Conservation (phyloP, 1,140 invertebrate species). For the Xylocopa sonorina region DNA sequence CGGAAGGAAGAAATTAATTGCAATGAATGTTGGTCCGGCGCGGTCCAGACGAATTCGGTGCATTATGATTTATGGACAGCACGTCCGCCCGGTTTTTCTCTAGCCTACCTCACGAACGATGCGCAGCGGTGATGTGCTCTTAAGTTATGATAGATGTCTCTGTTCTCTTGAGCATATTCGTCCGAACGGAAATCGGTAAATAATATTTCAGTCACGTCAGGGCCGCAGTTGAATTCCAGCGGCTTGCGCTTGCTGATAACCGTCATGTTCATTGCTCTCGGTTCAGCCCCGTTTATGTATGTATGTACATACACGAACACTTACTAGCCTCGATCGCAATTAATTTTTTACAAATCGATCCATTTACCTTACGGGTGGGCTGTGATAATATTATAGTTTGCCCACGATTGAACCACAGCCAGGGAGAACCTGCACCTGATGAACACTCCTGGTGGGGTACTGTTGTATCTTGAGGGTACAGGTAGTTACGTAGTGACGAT, state of each 20-base stretch:
- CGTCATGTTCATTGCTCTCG: not conserved
- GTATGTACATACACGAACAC: constrained; percentile 16
- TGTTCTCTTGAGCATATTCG: not conserved
- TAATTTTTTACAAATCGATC: constrained; percentile 1
- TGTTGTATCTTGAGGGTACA: too few species aligned
- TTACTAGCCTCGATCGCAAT: constrained; percentile 34
- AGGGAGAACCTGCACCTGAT: not conserved
- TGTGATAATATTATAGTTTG: constrained; percentile 28
- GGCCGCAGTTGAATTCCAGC: constrained; percentile 30
- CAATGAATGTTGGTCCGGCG: constrained; percentile 7
- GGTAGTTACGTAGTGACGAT: not conserved
- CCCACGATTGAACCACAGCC: not conserved
- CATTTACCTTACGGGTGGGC: constrained; percentile 22
- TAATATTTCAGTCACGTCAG: constrained; percentile 40
- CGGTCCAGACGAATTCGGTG: constrained; percentile 46
- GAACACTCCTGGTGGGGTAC: not conserved
- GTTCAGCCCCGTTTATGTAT: too few species aligned
- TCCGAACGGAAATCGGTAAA: constrained; percentile 43
- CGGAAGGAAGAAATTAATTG: constrained; percentile 52
- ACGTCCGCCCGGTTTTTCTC: constrained; percentile 37
- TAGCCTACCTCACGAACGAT: too few species aligned
- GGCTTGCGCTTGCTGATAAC: constrained; percentile 29
- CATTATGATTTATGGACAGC: constrained; percentile 60
- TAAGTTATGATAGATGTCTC: constrained; percentile 19
- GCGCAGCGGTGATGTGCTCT: not conserved